Evolutionary conservation across 2,797 vertebrate species (phyloP), one percentile per base, ranked within the genome.

Genomic region (Tragopan temminckii): DNA sequence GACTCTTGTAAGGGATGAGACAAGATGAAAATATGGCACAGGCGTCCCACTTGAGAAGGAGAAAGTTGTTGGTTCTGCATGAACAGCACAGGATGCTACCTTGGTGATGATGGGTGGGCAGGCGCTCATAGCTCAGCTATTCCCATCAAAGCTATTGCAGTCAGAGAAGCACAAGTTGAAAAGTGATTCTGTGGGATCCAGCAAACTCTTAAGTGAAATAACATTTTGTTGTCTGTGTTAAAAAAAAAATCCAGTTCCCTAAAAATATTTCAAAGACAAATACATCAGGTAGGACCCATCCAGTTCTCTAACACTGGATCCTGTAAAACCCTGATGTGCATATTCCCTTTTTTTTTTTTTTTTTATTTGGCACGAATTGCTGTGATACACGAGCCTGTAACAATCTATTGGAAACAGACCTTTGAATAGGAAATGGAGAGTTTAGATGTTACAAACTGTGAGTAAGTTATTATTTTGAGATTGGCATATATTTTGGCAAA

Each of bases 401-500:
- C 63, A 48, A 29, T 91, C 72, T 95, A 76, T 79, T 96, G 85
- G 59, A 95, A 95, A 86, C 89, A 91, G 87, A 86, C 45, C 69
- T 36, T 63, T 70, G 59, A 93, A 62, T 50, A 94, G 88, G 87
- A 95, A 97, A 95, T 40, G 20, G 74, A 70, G 85, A 88, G 40
- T 84, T 94, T 81, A 88, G 36, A 79, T 81, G n/a, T 89, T 95
- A 79, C 88, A 95, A 92, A 70, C 74, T 67, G 67, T 67, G 58
- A 81, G 59, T 88, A 94, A 95, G 89, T 84, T 95, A 94, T 94
- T 95, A 81, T 94, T 96, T 93, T 91, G 91, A 94, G 89, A 89
- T 61, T 93, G 91, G 95, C 87, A 95, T 91, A 84, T 90, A 86
- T 93, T 96, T 95, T 95, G 90, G 90, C 93, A 77, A 93, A 72